These are phyloP conservation scores for Melolontha melolontha DNA, from an alignment of 2,888 invertebrate species.

Conservation along the genomic window DNA sequence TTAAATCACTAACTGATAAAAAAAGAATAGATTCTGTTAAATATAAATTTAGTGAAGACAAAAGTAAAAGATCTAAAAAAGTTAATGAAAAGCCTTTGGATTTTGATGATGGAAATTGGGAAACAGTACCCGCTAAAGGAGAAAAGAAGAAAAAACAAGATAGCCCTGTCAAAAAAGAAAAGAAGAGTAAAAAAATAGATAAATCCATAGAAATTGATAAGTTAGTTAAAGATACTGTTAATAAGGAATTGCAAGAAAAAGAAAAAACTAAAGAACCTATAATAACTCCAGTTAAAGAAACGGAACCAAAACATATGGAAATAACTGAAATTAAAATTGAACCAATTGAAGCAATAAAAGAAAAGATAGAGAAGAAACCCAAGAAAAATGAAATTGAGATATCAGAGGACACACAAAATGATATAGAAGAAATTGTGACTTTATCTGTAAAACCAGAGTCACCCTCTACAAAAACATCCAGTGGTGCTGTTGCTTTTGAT, in stretches of 20 bases:
- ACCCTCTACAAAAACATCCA: constrained; percentile 34
- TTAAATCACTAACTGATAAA: constrained; percentile 60
- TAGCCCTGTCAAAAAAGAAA: constrained; percentile 63
- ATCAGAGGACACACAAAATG: constrained; percentile 54
- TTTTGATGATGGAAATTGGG: constrained; percentile 82
- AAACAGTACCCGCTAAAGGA: constrained; percentile 76
- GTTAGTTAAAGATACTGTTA: constrained; percentile 17
- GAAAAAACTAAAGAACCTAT: constrained; percentile 55
- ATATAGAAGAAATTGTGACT: constrained; percentile 44
- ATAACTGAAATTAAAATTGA: constrained; percentile 56
- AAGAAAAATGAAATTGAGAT: constrained; percentile 59
- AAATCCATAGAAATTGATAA: constrained; percentile 59
- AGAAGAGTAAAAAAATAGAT: constrained; percentile 60
- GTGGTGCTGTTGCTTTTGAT: constrained; percentile 68
- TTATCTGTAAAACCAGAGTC: constrained; percentile 25
- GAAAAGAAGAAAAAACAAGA: constrained; percentile 79
- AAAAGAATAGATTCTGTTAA: constrained; percentile 67
- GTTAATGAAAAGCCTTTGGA: constrained; percentile 76
- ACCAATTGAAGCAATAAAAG: constrained; percentile 59
- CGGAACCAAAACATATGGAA: constrained; percentile 58
- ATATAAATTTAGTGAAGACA: constrained; percentile 68
- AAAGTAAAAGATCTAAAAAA: constrained; percentile 74
- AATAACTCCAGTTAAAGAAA: constrained; percentile 57
- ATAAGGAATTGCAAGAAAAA: constrained; percentile 58
- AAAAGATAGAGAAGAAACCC: constrained; percentile 60